These are phyloP conservation scores for Brachypteracias leptosomus DNA, from an alignment of 2,113 vertebrate genomes.

Conservation along the genomic window DNA sequence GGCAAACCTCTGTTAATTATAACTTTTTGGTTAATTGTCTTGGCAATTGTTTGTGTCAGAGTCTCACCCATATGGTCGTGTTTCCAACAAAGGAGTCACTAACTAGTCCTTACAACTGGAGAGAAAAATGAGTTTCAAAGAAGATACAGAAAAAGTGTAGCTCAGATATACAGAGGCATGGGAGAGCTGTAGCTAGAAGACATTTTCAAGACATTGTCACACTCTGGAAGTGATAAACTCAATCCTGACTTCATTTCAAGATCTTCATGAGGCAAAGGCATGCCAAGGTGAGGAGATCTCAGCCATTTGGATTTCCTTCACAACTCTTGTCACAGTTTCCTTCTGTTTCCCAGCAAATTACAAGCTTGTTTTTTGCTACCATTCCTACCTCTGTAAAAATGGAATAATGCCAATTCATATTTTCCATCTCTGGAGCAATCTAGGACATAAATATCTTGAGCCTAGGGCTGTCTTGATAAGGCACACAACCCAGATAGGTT, in stretches of 20 bases:
- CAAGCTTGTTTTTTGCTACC: not conserved
- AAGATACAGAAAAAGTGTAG: not conserved
- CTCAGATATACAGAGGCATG: not conserved
- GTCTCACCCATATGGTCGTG: not conserved
- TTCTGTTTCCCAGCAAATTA: not conserved
- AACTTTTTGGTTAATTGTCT: not conserved
- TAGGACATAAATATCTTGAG: not conserved
- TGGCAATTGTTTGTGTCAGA: not conserved
- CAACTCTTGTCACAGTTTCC: not conserved
- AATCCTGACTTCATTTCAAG: not conserved
- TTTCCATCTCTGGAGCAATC: not conserved
- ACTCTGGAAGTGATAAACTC: not conserved
- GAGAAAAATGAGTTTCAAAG: not conserved
- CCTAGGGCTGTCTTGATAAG: not conserved
- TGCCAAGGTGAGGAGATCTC: not conserved
- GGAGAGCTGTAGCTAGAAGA: not conserved
- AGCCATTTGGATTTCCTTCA: not conserved
- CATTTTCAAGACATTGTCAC: not conserved
- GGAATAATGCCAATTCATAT: not conserved
- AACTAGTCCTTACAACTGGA: not conserved
- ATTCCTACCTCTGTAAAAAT: not conserved
- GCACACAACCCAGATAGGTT: not conserved
- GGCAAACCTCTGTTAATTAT: not conserved
- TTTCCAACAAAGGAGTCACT: not conserved
- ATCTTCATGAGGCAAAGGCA: not conserved